Conservation (phyloP, 2,113 vertebrate genomes). For the Ailurus styani region DNA sequence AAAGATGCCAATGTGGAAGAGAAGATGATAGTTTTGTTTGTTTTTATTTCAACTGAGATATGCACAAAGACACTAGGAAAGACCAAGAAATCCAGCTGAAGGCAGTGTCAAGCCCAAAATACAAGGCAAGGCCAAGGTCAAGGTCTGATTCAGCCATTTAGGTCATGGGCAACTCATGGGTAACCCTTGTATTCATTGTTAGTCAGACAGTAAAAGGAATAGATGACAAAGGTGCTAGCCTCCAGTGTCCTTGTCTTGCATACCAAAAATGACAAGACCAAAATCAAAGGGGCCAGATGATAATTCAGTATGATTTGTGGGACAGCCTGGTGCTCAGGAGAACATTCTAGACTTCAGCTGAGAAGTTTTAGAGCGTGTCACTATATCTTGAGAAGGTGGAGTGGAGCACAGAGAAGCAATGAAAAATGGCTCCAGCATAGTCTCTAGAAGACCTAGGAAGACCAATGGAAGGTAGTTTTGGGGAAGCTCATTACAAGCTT, state of each 20-base stretch:
- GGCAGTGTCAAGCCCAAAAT: neutral
- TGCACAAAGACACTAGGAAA: neutral
- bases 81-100: neutral
- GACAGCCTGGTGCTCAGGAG: neutral
- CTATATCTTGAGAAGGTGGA: neutral
- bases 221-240: neutral
- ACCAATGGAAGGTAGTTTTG: neutral
- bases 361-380: neutral
- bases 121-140: neutral
- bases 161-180: neutral
- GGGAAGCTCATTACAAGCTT: neutral
- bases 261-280: neutral
- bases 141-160: neutral
- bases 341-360: neutral
- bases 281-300: neutral
- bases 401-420: neutral
- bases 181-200: neutral
- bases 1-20: neutral
- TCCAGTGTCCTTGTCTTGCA: neutral
- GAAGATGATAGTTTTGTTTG: neutral
- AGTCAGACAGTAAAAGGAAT: neutral
- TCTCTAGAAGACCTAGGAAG: neutral
- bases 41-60: neutral
- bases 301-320: neutral
- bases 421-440: accelerated